Evolutionary conservation across 2,113 vertebrate species (phyloP).

Genomic region (Vidua chalybeata): DNA sequence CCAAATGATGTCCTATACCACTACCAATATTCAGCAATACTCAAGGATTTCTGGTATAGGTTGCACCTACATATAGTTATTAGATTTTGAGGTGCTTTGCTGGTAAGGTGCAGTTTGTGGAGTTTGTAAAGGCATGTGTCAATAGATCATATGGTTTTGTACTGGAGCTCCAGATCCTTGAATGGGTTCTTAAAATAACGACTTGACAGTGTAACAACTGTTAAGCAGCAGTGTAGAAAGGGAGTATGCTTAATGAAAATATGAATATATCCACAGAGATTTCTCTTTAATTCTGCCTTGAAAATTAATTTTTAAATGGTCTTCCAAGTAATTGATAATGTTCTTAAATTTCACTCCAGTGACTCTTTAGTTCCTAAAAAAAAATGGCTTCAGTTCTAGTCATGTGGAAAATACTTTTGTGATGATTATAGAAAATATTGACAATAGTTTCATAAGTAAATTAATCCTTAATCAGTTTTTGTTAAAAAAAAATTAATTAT

Average conservation of each 20-base stretch:
- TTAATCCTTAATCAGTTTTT: not conserved
- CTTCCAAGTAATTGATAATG: constrained; percentile 25
- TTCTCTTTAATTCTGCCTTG: constrained; percentile 27
- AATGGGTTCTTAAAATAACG: constrained; percentile 49
- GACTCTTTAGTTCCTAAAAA: not conserved
- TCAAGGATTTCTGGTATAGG: not conserved
- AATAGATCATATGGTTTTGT: constrained; percentile 3
- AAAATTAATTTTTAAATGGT: constrained; percentile 34
- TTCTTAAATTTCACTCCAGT: constrained; percentile 17
- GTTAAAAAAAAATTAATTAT: not conserved
- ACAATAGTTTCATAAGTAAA: not conserved
- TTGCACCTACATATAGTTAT: not conserved
- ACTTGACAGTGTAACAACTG: not conserved
- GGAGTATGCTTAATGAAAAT: constrained; percentile 26
- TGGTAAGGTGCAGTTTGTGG: not conserved
- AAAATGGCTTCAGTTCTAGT: not conserved
- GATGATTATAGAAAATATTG: not conserved
- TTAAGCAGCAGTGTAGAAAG: constrained; percentile 1
- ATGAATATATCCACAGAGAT: constrained; percentile 11
- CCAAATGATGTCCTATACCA: not conserved
- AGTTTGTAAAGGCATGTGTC: not conserved
- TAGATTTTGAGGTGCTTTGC: not conserved
- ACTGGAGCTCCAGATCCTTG: not conserved
- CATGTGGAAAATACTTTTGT: constrained; percentile 7
- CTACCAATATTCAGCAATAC: not conserved